A percentile compares a stretch with the other conserved stretches of the same genome.
These are phyloP conservation scores for Leiothrix lutea DNA, from an alignment of 2,113 vertebrate genomes.

Conservation along the genomic window DNA sequence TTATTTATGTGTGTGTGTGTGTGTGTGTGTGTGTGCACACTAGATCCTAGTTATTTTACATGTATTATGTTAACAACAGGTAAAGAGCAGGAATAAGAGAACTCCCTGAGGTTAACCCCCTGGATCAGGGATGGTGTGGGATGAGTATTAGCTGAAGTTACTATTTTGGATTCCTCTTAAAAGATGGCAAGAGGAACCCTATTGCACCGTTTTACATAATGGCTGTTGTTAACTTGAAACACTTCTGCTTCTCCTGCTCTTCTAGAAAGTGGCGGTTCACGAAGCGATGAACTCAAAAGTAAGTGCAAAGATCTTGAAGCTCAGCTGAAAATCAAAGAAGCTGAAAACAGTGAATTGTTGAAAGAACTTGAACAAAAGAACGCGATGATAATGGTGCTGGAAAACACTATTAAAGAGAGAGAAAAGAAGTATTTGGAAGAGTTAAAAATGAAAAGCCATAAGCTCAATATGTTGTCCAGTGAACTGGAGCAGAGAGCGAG, in stretches of 20 bases:
- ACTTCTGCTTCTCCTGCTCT: neutral
- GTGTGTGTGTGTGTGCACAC: neutral
- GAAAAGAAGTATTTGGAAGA: constrained; percentile 97
- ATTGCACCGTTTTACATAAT: neutral
- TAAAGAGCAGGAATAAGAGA: neutral
- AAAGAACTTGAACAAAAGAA: constrained; percentile 93
- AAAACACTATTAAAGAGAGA: constrained; percentile 91
- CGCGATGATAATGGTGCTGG: constrained; percentile 89
- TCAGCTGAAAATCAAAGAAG: constrained; percentile 87
- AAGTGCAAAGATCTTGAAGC: constrained; percentile 91
- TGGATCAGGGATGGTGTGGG: neutral
- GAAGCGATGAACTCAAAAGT: constrained; percentile 83
- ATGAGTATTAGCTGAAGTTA: neutral
- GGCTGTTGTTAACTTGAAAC: neutral
- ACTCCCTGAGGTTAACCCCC: neutral
- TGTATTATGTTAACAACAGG: neutral
- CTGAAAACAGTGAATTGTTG: constrained; percentile 86
- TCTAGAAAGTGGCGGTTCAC: constrained; percentile 69
- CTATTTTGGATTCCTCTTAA: neutral
- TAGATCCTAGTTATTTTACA: neutral
- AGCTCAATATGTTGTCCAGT: constrained; percentile 86
- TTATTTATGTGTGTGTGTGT: neutral
- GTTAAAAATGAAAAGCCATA: constrained; percentile 95
- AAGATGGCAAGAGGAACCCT: neutral
- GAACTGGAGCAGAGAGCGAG: constrained; percentile 95